A percentile compares a stretch with the other conserved stretches of the same genome.
phyloP scores from a whole-genome alignment of 2,888 invertebrate genomes.

The Pammene fasciana region DNA sequence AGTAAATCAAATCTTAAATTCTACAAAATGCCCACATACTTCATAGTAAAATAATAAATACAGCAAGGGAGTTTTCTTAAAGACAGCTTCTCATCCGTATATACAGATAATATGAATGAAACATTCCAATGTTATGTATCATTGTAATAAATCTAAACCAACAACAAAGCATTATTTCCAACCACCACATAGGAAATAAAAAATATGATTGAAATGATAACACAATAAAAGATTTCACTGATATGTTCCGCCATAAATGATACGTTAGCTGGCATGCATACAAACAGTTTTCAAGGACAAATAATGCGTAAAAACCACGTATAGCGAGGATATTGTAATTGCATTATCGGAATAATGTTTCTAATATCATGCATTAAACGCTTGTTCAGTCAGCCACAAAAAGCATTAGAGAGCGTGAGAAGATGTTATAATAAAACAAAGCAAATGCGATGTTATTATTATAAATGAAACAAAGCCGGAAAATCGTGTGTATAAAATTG shows the following conservation, averaged over 20 bases:
- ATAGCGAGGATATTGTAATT: slow-evolving; percentile 42
- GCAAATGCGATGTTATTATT: slow-evolving; percentile 55
- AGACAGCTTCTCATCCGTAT: too few species aligned
- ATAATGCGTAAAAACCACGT: slow-evolving; percentile 14
- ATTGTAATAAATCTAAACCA: not conserved
- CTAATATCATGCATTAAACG: not conserved
- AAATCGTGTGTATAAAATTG: slow-evolving; percentile 13
- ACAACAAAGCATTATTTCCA: not conserved
- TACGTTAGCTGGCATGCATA: not conserved
- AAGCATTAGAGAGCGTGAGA: not conserved
- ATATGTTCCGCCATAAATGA: slow-evolving; percentile 19
- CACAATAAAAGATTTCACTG: slow-evolving; percentile 13
- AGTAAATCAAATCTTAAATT: too few species aligned
- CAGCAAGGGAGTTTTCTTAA: too few species aligned
- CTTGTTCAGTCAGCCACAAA: not conserved
- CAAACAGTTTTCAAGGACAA: slow-evolving; percentile 62
- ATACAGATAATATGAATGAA: too few species aligned
- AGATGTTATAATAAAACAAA: slow-evolving; percentile 40
- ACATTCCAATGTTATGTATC: not conserved
- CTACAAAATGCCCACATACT: too few species aligned
- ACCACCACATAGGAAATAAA: not conserved
- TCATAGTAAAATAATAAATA: too few species aligned
- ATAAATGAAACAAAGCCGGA: slow-evolving; percentile 52
- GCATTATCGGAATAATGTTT: not conserved
- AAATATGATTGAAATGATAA: not conserved